Percentiles rank a stretch among this genome's conserved stretches.
phyloP scores from a whole-genome alignment of 2,888 invertebrate genomes.

The Junonia oenone region DNA sequence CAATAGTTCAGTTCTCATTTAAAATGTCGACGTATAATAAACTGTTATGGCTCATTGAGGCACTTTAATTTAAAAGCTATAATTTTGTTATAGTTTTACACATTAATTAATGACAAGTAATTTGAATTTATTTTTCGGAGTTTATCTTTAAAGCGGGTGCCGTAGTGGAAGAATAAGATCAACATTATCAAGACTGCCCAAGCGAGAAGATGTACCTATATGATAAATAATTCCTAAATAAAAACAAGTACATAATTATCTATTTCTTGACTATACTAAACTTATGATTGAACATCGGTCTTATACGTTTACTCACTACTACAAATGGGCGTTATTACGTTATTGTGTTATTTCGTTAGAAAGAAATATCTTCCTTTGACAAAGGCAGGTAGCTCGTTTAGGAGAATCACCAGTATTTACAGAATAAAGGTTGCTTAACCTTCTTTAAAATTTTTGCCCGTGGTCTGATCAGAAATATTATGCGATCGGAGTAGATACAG shows the following conservation, averaged over 20 bases:
- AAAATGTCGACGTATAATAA: slow-evolving; percentile 15
- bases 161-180: too few relatives aligned
- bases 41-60: slow-evolving; percentile 2
- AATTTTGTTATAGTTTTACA: not conserved
- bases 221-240: too few relatives aligned
- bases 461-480: too few relatives aligned
- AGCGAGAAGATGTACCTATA: too few relatives aligned
- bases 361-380: not conserved
- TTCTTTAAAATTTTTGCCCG: too few relatives aligned
- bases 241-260: too few relatives aligned
- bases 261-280: not conserved
- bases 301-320: not conserved
- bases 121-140: too few relatives aligned
- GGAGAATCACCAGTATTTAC: not conserved
- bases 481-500: too few relatives aligned
- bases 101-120: too few relatives aligned
- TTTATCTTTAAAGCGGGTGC: too few relatives aligned
- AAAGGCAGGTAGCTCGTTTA: not conserved
- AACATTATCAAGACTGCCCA: too few relatives aligned
- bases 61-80: not conserved
- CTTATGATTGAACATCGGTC: not conserved
- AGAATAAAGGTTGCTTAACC: not conserved
- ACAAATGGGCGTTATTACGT: not conserved
- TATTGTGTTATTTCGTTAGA: not conserved
- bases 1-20: slow-evolving; percentile 19